phyloP scores from a whole-genome alignment of 1,140 invertebrate species.

The Copidosoma floridanum region DNA sequence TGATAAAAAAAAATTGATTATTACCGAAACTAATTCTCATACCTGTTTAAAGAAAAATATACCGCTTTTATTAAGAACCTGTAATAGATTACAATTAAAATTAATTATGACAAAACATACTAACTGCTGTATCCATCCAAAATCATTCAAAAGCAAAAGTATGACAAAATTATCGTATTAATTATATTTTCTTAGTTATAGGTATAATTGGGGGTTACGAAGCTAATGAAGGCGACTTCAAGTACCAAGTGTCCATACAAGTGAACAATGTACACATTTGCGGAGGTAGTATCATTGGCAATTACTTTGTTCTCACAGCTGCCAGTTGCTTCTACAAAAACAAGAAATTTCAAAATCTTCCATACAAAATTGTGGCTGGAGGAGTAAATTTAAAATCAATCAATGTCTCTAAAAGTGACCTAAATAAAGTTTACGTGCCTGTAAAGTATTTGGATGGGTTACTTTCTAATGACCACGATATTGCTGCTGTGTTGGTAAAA shows the following conservation, averaged over 20 bases:
- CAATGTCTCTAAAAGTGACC: not conserved
- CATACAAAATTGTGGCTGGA: not conserved
- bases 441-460: not conserved
- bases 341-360: not conserved
- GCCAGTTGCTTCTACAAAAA: not conserved
- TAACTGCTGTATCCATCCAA: too few relatives aligned
- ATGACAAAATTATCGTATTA: too few relatives aligned
- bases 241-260: not conserved
- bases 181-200: too few relatives aligned
- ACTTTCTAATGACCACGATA: not conserved
- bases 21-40: too few relatives aligned
- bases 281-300: not conserved
- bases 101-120: too few relatives aligned
- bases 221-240: not conserved
- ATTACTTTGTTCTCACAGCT: not conserved
- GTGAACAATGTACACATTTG: not conserved
- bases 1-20: too few relatives aligned
- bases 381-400: not conserved
- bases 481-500: not conserved
- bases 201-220: not conserved
- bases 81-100: too few relatives aligned
- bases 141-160: too few relatives aligned
- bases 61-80: too few relatives aligned
- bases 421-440: not conserved
- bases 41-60: too few relatives aligned